A percentile compares a stretch with the other conserved stretches of the same genome.
phyloP scores from a whole-genome alignment of 2,113 vertebrate genomes.

The Pipa parva region DNA sequence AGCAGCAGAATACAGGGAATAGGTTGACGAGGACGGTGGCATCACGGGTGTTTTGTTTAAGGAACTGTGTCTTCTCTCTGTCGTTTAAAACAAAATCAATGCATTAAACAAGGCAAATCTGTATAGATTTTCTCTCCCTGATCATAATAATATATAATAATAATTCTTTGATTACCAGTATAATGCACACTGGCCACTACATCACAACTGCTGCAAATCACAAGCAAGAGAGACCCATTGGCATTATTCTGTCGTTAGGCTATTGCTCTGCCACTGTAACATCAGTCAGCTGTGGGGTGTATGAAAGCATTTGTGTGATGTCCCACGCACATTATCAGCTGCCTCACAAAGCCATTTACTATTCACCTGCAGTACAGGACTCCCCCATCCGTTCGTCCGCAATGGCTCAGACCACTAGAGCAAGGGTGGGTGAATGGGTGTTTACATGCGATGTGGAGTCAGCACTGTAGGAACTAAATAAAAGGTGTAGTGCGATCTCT shows the following conservation, averaged over 20 bases:
- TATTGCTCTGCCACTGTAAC: neutral
- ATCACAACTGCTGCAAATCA: no score
- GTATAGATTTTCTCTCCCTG: no score
- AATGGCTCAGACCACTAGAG: neutral
- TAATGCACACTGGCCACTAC: no score
- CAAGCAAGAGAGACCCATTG: neutral
- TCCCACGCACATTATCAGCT: neutral
- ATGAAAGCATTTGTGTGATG: neutral
- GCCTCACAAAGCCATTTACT: no score
- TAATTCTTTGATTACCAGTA: no score
- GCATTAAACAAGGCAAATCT: neutral
- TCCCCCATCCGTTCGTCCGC: neutral
- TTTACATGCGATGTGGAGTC: neutral
- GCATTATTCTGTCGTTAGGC: neutral
- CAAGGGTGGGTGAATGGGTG: neutral
- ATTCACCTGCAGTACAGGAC: neutral
- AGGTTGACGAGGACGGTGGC: conserved; percentile 68
- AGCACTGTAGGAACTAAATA: neutral
- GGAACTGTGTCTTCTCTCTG: conserved; percentile 96
- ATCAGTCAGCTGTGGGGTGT: neutral
- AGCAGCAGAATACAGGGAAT: conserved; percentile 72
- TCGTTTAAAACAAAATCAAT: conserved; percentile 29
- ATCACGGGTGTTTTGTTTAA: conserved; percentile 77
- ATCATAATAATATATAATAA: no score
- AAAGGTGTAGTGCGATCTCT: neutral